phyloP scores from a whole-genome alignment of 1,140 invertebrate genomes.

The Hyles euphorbiae region DNA sequence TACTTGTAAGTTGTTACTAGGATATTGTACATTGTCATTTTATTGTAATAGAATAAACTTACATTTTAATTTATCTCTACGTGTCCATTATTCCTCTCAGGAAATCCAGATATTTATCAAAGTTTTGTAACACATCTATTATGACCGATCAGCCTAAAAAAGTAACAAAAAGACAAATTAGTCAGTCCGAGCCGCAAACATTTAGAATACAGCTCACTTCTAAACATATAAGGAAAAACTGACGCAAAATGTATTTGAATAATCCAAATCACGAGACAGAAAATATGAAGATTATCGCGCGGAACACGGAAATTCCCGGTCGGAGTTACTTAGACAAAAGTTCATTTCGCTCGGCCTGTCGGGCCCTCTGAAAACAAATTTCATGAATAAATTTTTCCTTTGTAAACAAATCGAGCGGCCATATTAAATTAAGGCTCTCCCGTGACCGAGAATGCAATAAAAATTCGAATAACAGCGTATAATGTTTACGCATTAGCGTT shows the following conservation, averaged over 20 bases:
- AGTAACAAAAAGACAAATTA: too few relatives aligned
- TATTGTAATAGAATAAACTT: too few relatives aligned
- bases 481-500: slow-evolving; percentile 3
- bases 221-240: neutral
- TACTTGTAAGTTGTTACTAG: too few relatives aligned
- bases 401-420: slow-evolving; percentile 66
- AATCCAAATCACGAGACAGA: slow-evolving; percentile 4
- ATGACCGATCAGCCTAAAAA: too few relatives aligned
- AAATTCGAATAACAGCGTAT: slow-evolving; percentile 22
- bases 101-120: too few relatives aligned
- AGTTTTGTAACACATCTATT: too few relatives aligned
- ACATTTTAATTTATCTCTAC: too few relatives aligned
- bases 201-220: too few relatives aligned
- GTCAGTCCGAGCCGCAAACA: too few relatives aligned
- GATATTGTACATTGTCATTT: too few relatives aligned
- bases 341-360: slow-evolving; percentile 42
- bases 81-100: too few relatives aligned
- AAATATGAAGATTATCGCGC: slow-evolving; percentile 36
- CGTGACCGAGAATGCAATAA: slow-evolving; percentile 41
- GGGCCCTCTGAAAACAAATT: slow-evolving; percentile 60
- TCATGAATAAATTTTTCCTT: slow-evolving; percentile 72
- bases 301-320: slow-evolving; percentile 23
- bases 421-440: slow-evolving; percentile 62
- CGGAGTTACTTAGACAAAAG: slow-evolving; percentile 50
- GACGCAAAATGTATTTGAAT: neutral